Evolutionary conservation across 2,888 invertebrate genomes (phyloP), one percentile per base, ranked within the genome.

Genomic region (Brachypalpus laphriformis): DNA sequence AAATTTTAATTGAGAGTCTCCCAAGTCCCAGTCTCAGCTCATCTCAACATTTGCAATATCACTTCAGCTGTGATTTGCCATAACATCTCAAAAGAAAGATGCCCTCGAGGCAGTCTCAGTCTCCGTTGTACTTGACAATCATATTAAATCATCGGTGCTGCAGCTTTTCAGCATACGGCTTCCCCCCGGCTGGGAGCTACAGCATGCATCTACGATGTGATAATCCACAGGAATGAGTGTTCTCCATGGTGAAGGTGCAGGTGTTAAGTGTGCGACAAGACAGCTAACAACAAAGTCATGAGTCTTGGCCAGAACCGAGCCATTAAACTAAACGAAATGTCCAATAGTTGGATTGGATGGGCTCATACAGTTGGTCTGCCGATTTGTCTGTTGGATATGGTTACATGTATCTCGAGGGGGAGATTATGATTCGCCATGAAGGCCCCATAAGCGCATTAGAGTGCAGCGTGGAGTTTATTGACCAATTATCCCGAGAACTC

Each of bases 201-300:
- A 63, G 42, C 68, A 59, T 80, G 65, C 42, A 56, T 45, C 49
- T 49, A 81, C 70, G 85, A 85, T 85, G 81, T 81, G 85, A 85
- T 85, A 85, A 81, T 85, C 81, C 65, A 18, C 57, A 40, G 66
- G 71, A 81, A 76, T 65, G 65, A 65, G 68, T 65, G 51, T 66
- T 57, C 74, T 68, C 31, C 40, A 72, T 57, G 75, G 77, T n/a
- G 25, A 25, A 25, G 25, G 25, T 40, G 75, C 86, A 82, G 86
- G 82, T 86, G 86, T 82, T 86, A 86, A 86, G 76, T 86, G 72
- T 66, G 59, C 80, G 59, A 85, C 85, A 81, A 66, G 81, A 71
- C 81, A 81, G 57, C 54, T 22, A 71, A 76, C 81, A 80, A 65
- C 63, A 63, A 63, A 80, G 70, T 70, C 80, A 71, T 76, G 81